Evolutionary conservation across 2,888 invertebrate genomes (phyloP).

Genomic region (Acheta domesticus): DNA sequence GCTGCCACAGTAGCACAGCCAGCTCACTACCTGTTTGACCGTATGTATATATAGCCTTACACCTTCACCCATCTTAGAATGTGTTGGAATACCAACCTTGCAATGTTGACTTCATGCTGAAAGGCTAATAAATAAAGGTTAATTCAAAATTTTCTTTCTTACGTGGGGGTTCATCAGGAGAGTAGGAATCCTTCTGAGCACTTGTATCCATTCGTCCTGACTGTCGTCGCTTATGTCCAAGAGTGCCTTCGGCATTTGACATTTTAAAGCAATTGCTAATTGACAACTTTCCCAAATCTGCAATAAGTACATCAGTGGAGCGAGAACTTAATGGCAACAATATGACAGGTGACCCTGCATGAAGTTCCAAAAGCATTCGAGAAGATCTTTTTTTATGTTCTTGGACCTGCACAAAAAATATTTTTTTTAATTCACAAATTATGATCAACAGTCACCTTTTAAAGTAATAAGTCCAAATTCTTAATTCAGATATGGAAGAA

Average conservation of each 20-base stretch:
- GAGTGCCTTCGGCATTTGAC: not conserved
- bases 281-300: conserved; percentile 74
- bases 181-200: not conserved
- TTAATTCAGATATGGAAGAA: not conserved
- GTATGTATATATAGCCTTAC: too few relatives aligned
- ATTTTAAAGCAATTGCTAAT: conserved; percentile 71
- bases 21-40: too few relatives aligned
- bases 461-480: too few relatives aligned
- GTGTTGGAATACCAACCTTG: too few relatives aligned
- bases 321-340: conserved; percentile 81
- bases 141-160: not conserved
- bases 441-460: too few relatives aligned
- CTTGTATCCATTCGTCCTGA: not conserved
- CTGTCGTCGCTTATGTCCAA: not conserved
- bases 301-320: conserved; percentile 71
- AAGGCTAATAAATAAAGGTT: too few relatives aligned
- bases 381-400: conserved; percentile 25
- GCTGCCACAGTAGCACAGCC: too few relatives aligned
- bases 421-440: too few relatives aligned
- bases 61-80: too few relatives aligned
- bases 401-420: conserved; percentile 28
- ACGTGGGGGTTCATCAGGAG: not conserved
- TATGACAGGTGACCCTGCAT: conserved; percentile 77
- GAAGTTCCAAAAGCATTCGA: conserved; percentile 54
- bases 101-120: too few relatives aligned